Evolutionary conservation across 2,797 vertebrate species (phyloP).

Genomic region (Schizopygopsis malacanthus): DNA sequence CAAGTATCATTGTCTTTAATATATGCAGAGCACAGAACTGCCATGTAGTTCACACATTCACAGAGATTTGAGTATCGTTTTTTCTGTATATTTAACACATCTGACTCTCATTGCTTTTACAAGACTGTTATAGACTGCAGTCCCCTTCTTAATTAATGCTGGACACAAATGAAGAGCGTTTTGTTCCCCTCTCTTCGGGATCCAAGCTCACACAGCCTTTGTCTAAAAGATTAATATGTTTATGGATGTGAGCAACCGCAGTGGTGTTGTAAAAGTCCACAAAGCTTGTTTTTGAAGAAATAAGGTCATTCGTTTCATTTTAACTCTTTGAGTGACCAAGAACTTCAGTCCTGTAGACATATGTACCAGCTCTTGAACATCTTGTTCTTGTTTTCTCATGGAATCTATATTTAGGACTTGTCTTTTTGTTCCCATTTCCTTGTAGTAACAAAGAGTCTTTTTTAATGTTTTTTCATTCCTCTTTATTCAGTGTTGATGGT

Average conservation of each 20-base stretch:
- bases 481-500: conserved; percentile 61
- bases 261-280: conserved; percentile 65
- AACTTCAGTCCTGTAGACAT: conserved; percentile 50
- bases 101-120: conserved; percentile 75
- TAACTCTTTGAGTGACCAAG: conserved; percentile 61
- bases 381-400: conserved; percentile 67
- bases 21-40: background rate
- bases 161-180: conserved; percentile 69
- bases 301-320: conserved; percentile 61
- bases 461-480: conserved; percentile 53
- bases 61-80: conserved; percentile 47
- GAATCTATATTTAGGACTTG: conserved; percentile 69
- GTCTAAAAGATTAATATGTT: conserved; percentile 66
- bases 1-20: conserved; percentile 8
- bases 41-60: conserved; percentile 38
- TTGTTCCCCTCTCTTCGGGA: conserved; percentile 63
- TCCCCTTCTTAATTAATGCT: conserved; percentile 72
- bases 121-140: conserved; percentile 70
- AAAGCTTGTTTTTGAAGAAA: conserved; percentile 65
- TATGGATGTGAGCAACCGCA: conserved; percentile 65
- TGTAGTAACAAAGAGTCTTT: conserved; percentile 66
- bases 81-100: conserved; percentile 64
- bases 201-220: conserved; percentile 64
- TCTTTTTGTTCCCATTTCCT: conserved; percentile 66
- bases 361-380: conserved; percentile 42